Conservation (phyloP, 2,113 vertebrate species). For the Ploceus nigricollis region DNA sequence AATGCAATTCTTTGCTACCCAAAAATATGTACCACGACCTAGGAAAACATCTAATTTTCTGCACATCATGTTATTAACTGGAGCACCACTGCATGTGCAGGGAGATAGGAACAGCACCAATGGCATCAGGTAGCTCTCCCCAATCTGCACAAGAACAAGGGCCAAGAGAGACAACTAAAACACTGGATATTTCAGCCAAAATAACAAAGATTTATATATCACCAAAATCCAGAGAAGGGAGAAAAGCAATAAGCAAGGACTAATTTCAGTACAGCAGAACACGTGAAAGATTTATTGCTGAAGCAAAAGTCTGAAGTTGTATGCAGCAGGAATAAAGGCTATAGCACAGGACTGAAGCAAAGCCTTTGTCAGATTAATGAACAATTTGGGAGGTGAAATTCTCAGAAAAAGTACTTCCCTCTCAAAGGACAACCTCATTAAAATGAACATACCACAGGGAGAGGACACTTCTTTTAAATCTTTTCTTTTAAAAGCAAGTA, state of each 20-base stretch:
- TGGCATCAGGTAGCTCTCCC: not conserved
- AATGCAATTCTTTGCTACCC: not conserved
- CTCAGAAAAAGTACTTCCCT: not conserved
- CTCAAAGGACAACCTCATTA: not conserved
- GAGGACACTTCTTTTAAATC: not conserved
- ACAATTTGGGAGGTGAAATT: not conserved
- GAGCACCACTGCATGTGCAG: not conserved
- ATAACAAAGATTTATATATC: not conserved
- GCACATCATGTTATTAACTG: not conserved
- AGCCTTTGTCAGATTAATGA: not conserved
- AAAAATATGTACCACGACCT: not conserved
- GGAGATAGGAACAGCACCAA: not conserved
- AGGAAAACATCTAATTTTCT: not conserved
- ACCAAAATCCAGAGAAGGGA: not conserved
- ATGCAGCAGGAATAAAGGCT: not conserved
- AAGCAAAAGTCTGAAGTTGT: conserved; percentile 14
- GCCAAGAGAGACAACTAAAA: not conserved
- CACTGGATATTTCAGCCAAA: not conserved
- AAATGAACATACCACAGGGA: not conserved
- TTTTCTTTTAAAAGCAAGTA: not conserved
- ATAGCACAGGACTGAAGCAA: not conserved
- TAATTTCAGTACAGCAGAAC: not conserved
- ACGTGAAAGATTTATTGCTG: conserved; percentile 46
- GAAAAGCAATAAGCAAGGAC: not conserved
- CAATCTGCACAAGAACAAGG: not conserved